Percentiles rank a stretch among this genome's conserved stretches.
Conservation (phyloP, 2,113 vertebrate species). For the Hippopotamus amphibius region DNA sequence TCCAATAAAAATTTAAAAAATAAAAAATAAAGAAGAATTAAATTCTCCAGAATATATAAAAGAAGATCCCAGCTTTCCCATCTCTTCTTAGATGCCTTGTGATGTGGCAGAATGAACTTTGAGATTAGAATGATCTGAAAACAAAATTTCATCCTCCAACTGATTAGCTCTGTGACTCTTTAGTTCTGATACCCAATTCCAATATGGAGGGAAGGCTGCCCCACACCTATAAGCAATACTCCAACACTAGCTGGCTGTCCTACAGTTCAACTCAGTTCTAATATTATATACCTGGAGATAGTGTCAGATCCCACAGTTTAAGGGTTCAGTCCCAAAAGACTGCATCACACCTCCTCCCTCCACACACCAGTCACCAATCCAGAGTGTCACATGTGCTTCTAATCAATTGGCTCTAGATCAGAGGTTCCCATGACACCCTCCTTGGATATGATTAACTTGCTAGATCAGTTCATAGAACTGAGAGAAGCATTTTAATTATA, state of each 20-base stretch:
- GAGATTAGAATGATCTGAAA: not conserved
- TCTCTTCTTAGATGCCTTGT: not conserved
- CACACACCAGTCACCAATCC: not conserved
- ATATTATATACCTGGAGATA: not conserved
- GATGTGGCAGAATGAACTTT: not conserved
- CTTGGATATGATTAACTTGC: not conserved
- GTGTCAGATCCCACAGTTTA: not conserved
- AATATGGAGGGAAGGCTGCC: not conserved
- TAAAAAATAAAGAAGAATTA: not conserved
- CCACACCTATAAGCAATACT: not conserved
- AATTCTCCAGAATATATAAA: not conserved
- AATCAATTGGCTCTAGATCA: not conserved
- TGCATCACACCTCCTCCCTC: not conserved
- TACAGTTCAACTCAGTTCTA: not conserved
- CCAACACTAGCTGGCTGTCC: not conserved
- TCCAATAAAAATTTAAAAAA: not conserved
- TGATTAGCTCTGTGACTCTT: not conserved
- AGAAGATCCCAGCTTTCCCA: not conserved
- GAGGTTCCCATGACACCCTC: not conserved
- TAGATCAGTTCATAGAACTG: not conserved
- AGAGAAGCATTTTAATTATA: not conserved
- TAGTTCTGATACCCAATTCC: not conserved
- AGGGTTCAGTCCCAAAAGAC: not conserved
- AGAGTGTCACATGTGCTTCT: not conserved
- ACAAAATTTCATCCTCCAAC: not conserved